phyloP scores from a whole-genome alignment of 1,140 invertebrate genomes.

The Protaetia brevitarsis region DNA sequence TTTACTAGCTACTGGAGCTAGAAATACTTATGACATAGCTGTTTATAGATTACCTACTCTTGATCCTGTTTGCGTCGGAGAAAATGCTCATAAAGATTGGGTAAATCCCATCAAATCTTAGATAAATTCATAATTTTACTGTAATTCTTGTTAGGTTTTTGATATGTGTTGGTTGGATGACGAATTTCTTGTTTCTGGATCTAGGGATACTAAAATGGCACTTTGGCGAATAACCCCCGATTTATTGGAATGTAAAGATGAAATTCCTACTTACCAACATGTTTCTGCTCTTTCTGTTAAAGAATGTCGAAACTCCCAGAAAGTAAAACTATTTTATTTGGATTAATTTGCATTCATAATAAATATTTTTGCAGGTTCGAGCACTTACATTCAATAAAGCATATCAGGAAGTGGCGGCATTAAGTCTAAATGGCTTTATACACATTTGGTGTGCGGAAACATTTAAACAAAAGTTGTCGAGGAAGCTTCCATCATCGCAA shows the following conservation, averaged over 20 bases:
- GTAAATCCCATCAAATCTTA: slow-evolving; percentile 51
- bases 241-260: slow-evolving; percentile 47
- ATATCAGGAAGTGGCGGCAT: slow-evolving; percentile 84
- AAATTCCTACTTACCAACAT: slow-evolving; percentile 56
- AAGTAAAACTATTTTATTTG: slow-evolving; percentile 44
- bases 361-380: slow-evolving; percentile 67
- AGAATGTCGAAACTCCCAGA: slow-evolving; percentile 64
- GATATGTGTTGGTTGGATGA: slow-evolving; percentile 96
- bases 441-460: slow-evolving; percentile 89
- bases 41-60: slow-evolving; percentile 90
- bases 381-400: slow-evolving; percentile 83
- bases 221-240: slow-evolving; percentile 69
- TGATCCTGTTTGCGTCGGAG: slow-evolving; percentile 92
- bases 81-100: slow-evolving; percentile 88
- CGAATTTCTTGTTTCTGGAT: slow-evolving; percentile 90
- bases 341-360: slow-evolving; percentile 3
- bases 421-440: slow-evolving; percentile 89
- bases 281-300: slow-evolving; percentile 71
- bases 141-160: slow-evolving; percentile 57
- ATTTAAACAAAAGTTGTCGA: slow-evolving; percentile 79
- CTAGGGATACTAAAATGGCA: slow-evolving; percentile 82
- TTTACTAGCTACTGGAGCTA: slow-evolving; percentile 86
- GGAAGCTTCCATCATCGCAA: slow-evolving; percentile 82
- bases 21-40: slow-evolving; percentile 90
- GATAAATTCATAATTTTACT: slow-evolving; percentile 12